These are phyloP conservation scores for Thymallus thymallus DNA, from an alignment of 2,113 vertebrate species.

Conservation along the genomic window DNA sequence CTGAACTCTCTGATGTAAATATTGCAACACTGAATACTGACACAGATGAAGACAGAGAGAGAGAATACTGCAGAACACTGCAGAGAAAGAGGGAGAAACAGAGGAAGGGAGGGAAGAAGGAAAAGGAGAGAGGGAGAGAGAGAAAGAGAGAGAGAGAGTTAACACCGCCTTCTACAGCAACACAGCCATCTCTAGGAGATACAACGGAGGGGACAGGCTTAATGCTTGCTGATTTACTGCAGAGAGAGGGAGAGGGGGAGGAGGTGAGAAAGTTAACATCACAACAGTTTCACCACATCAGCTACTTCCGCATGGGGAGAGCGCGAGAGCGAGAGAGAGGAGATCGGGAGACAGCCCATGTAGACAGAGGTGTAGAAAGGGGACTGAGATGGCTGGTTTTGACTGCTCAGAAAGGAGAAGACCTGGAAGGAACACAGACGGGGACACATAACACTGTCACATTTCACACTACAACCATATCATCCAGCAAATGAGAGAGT, in stretches of 20 bases:
- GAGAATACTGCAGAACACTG: slow-evolving; percentile 20
- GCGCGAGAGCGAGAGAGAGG: slow-evolving; percentile 4
- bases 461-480: slow-evolving; percentile 9
- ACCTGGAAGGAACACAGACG: slow-evolving; percentile 18
- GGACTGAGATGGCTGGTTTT: slow-evolving; percentile 13
- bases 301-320: background rate
- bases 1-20: slow-evolving; percentile 14
- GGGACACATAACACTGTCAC: slow-evolving; percentile 15
- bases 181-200: slow-evolving; percentile 21
- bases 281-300: slow-evolving; percentile 10
- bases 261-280: slow-evolving; percentile 36
- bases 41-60: background rate
- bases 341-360: slow-evolving; percentile 12
- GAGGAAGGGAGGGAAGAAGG: slow-evolving; percentile 9
- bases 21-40: slow-evolving; percentile 3
- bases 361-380: background rate
- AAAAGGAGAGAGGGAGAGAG: slow-evolving; percentile 18
- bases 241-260: slow-evolving; percentile 42
- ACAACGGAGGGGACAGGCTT: background rate
- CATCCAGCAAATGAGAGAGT: slow-evolving; percentile 3
- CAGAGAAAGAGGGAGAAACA: background rate
- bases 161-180: slow-evolving; percentile 29
- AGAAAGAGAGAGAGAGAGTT: slow-evolving; percentile 42
- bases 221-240: slow-evolving; percentile 43
- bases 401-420: slow-evolving; percentile 11